Conservation (phyloP, 2,113 vertebrate species). For the Acanthochromis polyacanthus region DNA sequence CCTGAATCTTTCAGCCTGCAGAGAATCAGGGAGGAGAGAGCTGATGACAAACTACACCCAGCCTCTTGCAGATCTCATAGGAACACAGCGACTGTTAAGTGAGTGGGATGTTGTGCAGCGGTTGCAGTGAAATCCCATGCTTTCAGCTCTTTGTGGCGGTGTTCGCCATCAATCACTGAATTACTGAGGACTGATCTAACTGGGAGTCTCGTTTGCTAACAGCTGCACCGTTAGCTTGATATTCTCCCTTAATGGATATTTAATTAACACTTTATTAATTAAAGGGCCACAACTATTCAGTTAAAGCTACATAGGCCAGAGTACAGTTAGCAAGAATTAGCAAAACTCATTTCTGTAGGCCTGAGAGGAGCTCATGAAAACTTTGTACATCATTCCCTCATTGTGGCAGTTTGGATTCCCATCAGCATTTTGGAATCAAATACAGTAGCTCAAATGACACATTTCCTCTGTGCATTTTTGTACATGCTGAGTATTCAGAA, state of each 20-base stretch:
- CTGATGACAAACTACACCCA: conserved; percentile 74
- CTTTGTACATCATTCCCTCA: too few species aligned
- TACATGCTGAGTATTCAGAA: too few species aligned
- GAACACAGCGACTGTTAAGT: conserved; percentile 14
- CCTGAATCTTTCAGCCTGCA: conserved; percentile 81
- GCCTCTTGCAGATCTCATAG: conserved; percentile 55
- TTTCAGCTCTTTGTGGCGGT: conserved; percentile 10
- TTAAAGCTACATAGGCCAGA: neutral
- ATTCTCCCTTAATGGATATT: neutral
- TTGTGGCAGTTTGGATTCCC: too few species aligned
- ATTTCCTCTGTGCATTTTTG: too few species aligned
- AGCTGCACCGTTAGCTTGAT: conserved; percentile 3
- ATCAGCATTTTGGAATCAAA: too few species aligned
- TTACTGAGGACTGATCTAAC: conserved; percentile 19
- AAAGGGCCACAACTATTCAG: neutral
- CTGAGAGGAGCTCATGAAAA: too few species aligned
- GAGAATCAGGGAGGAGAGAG: conserved; percentile 53
- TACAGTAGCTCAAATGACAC: too few species aligned
- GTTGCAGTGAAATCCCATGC: conserved; percentile 14
- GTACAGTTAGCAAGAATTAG: neutral
- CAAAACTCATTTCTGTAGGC: too few species aligned
- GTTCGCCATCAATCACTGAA: conserved; percentile 32
- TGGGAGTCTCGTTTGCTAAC: neutral
- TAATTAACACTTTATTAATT: conserved; percentile 8
- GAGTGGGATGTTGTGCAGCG: neutral